phyloP scores from a whole-genome alignment of 2,888 invertebrate species.

The Metacarcinus magister region DNA sequence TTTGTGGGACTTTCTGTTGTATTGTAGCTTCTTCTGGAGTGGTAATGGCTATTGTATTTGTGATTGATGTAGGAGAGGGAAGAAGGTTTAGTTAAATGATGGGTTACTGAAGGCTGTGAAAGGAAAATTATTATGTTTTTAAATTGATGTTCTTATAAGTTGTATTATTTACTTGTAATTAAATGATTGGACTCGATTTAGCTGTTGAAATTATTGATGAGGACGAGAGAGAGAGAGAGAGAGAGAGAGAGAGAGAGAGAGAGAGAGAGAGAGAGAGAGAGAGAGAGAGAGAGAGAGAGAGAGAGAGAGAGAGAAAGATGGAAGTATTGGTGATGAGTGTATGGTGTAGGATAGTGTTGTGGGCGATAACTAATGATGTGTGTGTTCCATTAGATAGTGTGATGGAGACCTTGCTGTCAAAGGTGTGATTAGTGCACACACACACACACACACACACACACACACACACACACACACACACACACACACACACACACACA shows the following conservation, averaged over 20 bases:
- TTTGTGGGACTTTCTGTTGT: neutral
- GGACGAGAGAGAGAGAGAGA: neutral
- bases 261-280: neutral
- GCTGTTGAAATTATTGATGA: neutral
- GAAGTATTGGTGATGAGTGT: neutral
- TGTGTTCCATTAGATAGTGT: neutral
- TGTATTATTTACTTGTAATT: neutral
- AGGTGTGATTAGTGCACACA: neutral
- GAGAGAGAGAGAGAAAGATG: too few relatives aligned
- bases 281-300: neutral
- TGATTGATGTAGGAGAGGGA: neutral
- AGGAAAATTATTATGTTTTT: neutral
- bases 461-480: too few relatives aligned
- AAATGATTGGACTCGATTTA: neutral
- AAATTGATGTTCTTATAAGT: neutral
- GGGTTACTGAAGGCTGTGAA: slow-evolving; percentile 29
- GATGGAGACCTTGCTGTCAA: neutral
- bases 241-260: neutral
- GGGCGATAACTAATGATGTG: neutral
- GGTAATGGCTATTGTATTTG: neutral
- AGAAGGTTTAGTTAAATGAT: slow-evolving; percentile 57
- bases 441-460: neutral
- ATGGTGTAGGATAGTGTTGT: neutral
- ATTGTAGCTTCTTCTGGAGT: neutral
- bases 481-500: too few relatives aligned